Evolutionary conservation across 2,113 vertebrate species (phyloP).

Genomic region (Rhizomys pruinosus): DNA sequence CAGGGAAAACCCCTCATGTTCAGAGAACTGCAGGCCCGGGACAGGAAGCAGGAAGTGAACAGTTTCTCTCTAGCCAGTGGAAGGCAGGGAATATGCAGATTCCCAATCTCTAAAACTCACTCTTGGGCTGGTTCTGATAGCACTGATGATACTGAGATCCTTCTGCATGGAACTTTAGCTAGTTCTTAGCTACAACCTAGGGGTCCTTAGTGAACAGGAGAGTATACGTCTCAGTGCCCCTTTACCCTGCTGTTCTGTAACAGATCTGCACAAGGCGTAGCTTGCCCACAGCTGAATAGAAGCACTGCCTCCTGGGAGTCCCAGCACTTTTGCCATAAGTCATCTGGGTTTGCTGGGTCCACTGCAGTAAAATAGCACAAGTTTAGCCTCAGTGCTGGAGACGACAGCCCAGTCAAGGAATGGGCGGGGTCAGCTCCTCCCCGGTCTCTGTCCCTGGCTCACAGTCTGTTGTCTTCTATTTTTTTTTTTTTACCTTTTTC

Average conservation of each 20-base stretch:
- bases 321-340: not conserved
- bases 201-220: no score
- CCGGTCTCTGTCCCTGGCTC: not conserved
- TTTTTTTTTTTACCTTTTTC: not conserved
- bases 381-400: not conserved
- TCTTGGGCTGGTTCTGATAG: no score
- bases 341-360: not conserved
- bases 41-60: not conserved
- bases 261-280: no score
- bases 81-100: no score
- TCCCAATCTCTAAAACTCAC: not conserved
- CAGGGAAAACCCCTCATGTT: not conserved
- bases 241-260: not conserved
- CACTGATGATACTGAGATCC: no score
- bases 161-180: no score
- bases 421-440: not conserved
- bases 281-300: not conserved
- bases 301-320: not conserved
- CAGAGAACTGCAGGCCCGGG: no score
- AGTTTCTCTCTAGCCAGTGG: no score
- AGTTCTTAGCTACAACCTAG: no score
- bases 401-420: not conserved
- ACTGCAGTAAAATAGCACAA: not conserved
- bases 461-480: not conserved
- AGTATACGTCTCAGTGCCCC: not conserved